Evolutionary conservation across 2,797 vertebrate species (phyloP), one percentile per base, ranked within the genome.

Genomic region (Poeciliopsis presidionis): DNA sequence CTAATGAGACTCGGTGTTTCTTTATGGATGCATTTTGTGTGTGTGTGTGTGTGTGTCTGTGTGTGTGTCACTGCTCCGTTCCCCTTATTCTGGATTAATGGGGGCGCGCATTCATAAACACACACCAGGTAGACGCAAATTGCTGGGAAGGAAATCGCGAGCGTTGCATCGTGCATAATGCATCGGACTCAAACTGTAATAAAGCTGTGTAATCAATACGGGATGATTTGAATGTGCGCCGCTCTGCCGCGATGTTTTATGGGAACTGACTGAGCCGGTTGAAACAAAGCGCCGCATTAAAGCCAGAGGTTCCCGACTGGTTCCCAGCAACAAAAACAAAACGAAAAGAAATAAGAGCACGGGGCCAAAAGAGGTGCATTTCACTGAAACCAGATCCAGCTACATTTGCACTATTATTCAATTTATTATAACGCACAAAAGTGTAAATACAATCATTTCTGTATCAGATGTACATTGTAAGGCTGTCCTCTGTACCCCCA

Each of bases 1-100:
- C 82, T 91, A 91, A 90, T 90, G 90, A 92, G 85, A 86, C 86
- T 74, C 63, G 5, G 82, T 45, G 79, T 83, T 88, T 79, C 81
- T 91, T 90, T 88, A 88, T 84, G 81, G 86, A 77, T 28, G 61
- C 86, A 49, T 76, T 73, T 51, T 72, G 86, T 70, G n/a, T 43
- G 12, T 39, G 36, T 39, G 36, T 39, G 36, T 39, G n/a, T 43
- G 12, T 39, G 36, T 39, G 36, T 39, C 4, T 39, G 2, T 39
- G 36, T 39, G 39, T 41, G 39, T 41, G 39, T 41, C 39, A 84
- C 85, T 73, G 75, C 81, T 76, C 79, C 39, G 67, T 28, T 75
- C 36, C 72, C 41, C 72, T 67, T 63, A 61, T 18, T 39, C 12
- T 0, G 78, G 80, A 87, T 81, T 79, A 81, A 89, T 81, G 79